Evolutionary conservation across 2,113 vertebrate species (phyloP).

Genomic region (Camelus bactrianus): DNA sequence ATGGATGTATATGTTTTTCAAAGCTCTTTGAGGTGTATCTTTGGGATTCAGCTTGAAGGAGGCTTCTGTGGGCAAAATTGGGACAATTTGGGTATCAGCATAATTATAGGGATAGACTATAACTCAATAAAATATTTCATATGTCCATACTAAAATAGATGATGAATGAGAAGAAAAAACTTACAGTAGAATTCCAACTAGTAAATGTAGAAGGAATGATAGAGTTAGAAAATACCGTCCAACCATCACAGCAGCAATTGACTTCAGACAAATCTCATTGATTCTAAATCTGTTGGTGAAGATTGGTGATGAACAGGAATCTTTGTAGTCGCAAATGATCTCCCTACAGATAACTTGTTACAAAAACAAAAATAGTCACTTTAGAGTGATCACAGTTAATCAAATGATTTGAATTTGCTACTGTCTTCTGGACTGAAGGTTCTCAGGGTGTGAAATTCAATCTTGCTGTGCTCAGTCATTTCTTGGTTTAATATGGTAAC

Average conservation of each 20-base stretch:
- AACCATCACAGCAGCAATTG: background rate
- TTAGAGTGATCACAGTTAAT: background rate
- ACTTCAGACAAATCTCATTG: background rate
- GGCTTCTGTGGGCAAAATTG: background rate
- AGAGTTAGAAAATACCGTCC: background rate
- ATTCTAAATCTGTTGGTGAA: background rate
- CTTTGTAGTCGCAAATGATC: background rate
- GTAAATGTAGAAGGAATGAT: no score
- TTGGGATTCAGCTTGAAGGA: background rate
- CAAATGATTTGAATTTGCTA: background rate
- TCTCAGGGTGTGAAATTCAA: background rate
- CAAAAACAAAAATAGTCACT: background rate
- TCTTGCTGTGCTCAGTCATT: background rate
- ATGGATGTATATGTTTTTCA: no score
- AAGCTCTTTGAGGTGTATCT: background rate
- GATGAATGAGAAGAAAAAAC: background rate
- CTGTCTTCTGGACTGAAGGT: background rate
- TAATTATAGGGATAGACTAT: background rate
- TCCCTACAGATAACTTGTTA: background rate
- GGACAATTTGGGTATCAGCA: background rate
- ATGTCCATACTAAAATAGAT: background rate
- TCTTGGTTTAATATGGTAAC: background rate
- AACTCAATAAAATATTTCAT: background rate
- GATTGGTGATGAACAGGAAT: background rate
- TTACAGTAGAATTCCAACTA: background rate